These are phyloP conservation scores for Andrena chrysosceles DNA, from an alignment of 2,888 invertebrate genomes.

Conservation along the genomic window DNA sequence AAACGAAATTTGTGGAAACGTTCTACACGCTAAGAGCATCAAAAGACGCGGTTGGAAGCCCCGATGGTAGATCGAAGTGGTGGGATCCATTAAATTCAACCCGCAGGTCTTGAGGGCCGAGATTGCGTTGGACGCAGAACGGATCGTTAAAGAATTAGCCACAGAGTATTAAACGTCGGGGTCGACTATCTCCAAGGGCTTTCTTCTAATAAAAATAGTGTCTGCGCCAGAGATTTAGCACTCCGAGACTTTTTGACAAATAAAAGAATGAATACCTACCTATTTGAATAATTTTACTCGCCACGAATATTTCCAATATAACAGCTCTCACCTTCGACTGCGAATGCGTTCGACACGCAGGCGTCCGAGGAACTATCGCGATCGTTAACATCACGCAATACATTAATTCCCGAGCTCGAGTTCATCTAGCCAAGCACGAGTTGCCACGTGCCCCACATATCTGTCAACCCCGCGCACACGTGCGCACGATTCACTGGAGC, in stretches of 20 bases:
- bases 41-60: slow-evolving; percentile 24
- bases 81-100: slow-evolving; percentile 15
- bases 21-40: slow-evolving; percentile 2
- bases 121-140: neutral
- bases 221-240: neutral
- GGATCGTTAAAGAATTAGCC: neutral
- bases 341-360: too few relatives aligned
- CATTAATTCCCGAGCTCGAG: neutral
- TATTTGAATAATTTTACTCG: too few relatives aligned
- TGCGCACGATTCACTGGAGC: neutral
- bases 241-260: neutral
- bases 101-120: neutral
- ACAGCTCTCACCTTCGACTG: too few relatives aligned
- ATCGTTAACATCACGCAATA: neutral
- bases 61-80: slow-evolving; percentile 7
- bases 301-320: too few relatives aligned
- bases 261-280: too few relatives aligned
- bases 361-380: neutral
- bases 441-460: neutral
- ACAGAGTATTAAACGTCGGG: neutral
- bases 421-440: neutral
- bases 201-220: neutral
- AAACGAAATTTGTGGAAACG: slow-evolving; percentile 15
- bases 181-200: neutral
- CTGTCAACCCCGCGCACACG: neutral